Evolutionary conservation across 2,113 vertebrate species (phyloP).

Genomic region (Typhlomys cinereus): DNA sequence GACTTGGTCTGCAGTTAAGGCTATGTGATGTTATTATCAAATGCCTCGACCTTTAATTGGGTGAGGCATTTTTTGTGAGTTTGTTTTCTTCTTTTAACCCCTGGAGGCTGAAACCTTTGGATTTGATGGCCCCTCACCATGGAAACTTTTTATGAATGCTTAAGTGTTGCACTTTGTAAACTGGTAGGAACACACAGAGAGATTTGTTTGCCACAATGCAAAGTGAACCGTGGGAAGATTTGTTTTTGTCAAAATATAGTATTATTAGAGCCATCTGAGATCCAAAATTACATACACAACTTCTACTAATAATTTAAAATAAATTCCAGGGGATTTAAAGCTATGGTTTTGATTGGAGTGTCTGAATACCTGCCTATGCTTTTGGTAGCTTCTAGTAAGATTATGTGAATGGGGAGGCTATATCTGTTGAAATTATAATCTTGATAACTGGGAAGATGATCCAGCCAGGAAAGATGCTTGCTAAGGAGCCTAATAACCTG

Average conservation of each 20-base stretch:
- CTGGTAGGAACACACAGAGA: background rate
- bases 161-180: background rate
- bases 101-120: background rate
- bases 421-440: background rate
- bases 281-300: background rate
- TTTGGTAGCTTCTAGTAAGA: background rate
- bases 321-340: slow-evolving; percentile 16
- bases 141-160: background rate
- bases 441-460: too few relatives aligned
- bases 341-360: background rate
- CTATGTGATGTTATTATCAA: background rate
- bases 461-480: too few relatives aligned
- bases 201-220: background rate
- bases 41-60: background rate
- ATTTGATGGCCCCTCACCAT: background rate
- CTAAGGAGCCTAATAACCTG: too few relatives aligned
- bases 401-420: background rate
- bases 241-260: background rate
- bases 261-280: background rate
- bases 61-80: background rate
- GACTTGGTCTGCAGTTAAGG: background rate
- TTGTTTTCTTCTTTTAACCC: background rate
- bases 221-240: background rate
- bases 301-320: too few relatives aligned
- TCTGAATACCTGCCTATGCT: background rate